phyloP scores from a whole-genome alignment of 2,113 vertebrate genomes.

The Seriola quinqueradiata region DNA sequence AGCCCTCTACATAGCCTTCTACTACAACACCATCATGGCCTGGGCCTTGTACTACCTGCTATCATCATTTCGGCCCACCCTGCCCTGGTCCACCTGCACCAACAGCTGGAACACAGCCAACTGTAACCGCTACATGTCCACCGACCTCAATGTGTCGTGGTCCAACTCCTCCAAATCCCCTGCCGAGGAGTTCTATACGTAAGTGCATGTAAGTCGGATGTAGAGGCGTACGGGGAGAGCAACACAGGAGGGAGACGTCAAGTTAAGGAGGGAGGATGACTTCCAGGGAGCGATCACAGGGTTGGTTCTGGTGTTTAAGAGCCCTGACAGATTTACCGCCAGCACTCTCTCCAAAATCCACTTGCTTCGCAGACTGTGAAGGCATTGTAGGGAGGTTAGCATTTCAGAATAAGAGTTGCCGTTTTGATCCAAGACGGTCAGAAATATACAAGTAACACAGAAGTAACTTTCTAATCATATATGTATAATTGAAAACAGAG shows the following conservation, averaged over 20 bases:
- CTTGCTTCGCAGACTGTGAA: background rate
- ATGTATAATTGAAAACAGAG: background rate
- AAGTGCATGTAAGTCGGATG: constrained; percentile 90
- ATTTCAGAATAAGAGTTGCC: background rate
- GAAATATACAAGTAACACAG: background rate
- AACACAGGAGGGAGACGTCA: constrained; percentile 13
- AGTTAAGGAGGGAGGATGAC: constrained; percentile 19
- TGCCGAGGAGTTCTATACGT: constrained; percentile 99
- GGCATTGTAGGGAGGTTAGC: background rate
- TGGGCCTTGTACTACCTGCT: constrained; percentile 98
- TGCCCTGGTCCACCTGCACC: constrained; percentile 95
- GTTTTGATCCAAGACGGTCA: constrained; percentile 1
- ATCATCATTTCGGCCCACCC: constrained; percentile 90
- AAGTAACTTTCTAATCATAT: background rate
- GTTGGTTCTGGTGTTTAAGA: constrained; percentile 3
- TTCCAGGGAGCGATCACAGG: constrained; percentile 19
- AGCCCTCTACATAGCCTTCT: constrained; percentile 94
- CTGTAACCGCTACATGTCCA: constrained; percentile 93
- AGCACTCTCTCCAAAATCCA: background rate
- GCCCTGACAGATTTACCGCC: background rate
- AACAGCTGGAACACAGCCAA: constrained; percentile 95
- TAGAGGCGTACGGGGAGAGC: constrained; percentile 21
- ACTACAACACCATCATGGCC: constrained; percentile 99
- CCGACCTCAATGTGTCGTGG: constrained; percentile 91
- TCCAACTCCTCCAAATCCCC: constrained; percentile 90